A percentile compares a stretch with the other conserved stretches of the same genome.
These are phyloP conservation scores for Monopis laevigella DNA, from an alignment of 2,888 invertebrate genomes.

Conservation along the genomic window DNA sequence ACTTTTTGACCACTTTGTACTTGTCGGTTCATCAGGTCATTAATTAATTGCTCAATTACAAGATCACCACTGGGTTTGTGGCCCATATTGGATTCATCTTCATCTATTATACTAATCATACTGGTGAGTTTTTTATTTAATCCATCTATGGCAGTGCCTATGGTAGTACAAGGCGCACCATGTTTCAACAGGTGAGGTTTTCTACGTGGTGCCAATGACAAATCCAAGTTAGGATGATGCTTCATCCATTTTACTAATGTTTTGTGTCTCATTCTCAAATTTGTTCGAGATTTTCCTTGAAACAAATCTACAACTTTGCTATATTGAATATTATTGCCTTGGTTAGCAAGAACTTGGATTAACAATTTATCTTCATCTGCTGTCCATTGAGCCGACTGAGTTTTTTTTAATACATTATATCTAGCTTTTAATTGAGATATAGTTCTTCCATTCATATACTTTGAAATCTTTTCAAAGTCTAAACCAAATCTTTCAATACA, in stretches of 20 bases:
- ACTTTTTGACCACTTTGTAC: neutral
- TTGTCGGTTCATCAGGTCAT: slow-evolving; percentile 25
- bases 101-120: slow-evolving; percentile 33
- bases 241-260: slow-evolving; percentile 62
- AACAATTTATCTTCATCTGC: slow-evolving; percentile 69
- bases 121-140: slow-evolving; percentile 35
- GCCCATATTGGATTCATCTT: slow-evolving; percentile 34
- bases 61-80: too few species aligned
- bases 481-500: slow-evolving; percentile 69
- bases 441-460: slow-evolving; percentile 70
- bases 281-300: slow-evolving; percentile 61
- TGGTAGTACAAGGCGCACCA: slow-evolving; percentile 30
- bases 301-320: slow-evolving; percentile 58
- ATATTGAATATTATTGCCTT: slow-evolving; percentile 42
- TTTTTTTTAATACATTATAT: slow-evolving; percentile 56
- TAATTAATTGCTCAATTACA: slow-evolving; percentile 32
- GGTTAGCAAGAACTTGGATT: slow-evolving; percentile 57
- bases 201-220: slow-evolving; percentile 46
- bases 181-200: slow-evolving; percentile 35
- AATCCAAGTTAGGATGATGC: slow-evolving; percentile 44
- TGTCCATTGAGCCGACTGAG: slow-evolving; percentile 65
- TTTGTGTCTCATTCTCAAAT: slow-evolving; percentile 69
- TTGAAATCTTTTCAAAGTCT: slow-evolving; percentile 67
- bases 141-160: slow-evolving; percentile 40
- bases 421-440: slow-evolving; percentile 68